Base-by-base conservation (phyloP, 2,888 invertebrate genomes). In the Chorisops tibialis region DNA sequence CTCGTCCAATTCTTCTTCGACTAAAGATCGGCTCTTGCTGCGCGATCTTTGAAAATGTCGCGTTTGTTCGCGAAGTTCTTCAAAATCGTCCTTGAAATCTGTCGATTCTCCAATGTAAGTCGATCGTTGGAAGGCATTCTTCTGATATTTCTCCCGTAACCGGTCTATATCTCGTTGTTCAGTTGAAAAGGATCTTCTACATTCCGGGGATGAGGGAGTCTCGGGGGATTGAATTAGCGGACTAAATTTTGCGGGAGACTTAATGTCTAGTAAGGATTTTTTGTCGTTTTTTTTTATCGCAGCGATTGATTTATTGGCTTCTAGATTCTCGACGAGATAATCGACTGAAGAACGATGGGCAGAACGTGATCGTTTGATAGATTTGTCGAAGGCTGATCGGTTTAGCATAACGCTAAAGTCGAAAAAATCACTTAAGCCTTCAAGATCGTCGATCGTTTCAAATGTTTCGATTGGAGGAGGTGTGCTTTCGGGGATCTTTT, bases 101-200 rank as follows among this genome's bases (percentile, higher is more conserved):
- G 74, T 59, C 1, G 78, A 77, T 41, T 77, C 75, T 0, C 76
- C 77, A 1, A 73, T 75, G 45, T 76, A 77, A 0, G 73, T 75
- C n/a, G 77, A 77, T 1, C 77, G 70, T 59, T 75, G 75, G 12
- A 75, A 76, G 1, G 37, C 18, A 37, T 54, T 61, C 16, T 22
- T 24, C 54, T 47, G 38, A 47, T 59, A 54, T 56, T 75, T 73
- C 2, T 70, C 68, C 35, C 72, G 73, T 2, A 77, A 68, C 24
- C 68, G 66, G 22, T 69, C 67, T 4, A 70, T 66, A 39, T 77
- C 74, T 2, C 70, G 66, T 61, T 72, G 71, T 56, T 73, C 71
- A 35, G 68, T 69, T 1, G 72, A 70, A 2, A 69, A 63, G 0
- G 69, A 72, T 4, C 77, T 72, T 12, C 72, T 71, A 49, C 73